Base-by-base conservation (phyloP, 1,140 invertebrate species). In the Charaxes varanes region DNA sequence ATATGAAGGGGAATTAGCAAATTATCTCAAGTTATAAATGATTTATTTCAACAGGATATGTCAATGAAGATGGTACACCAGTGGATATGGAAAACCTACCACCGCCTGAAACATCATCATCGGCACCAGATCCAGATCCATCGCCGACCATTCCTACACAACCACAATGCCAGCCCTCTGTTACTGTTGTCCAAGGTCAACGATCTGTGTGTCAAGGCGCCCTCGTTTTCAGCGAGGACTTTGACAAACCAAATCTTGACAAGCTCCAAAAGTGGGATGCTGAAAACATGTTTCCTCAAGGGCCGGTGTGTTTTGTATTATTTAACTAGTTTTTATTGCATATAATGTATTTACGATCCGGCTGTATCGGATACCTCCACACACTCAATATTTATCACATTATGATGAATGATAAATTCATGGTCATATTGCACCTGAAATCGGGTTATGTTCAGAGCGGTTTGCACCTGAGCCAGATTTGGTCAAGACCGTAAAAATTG, bases 181-280 rank as follows among this genome's bases (percentile, higher is more conserved):
- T 26, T 8, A 82, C 76, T 1, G 50, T 50, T 11, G 66, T 83
- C 0, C 43, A 48, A 11, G 63, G 62, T 3, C 12, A 41, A 1
- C 31, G 38, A 11, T 22, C 24, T 2, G 76, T 87, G 2, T 90
- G 89, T 42, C 67, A 65, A 32, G 85, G 81, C 2, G 60, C 65
- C 15, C 52, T 87, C 2, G 58, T 87, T 23, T 88, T 88, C 55
- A 77, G 66, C 41, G 87, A 87, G 13, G 72, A 86, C 4, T 88
- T 88, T 37, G 64, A 73, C 30, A 61, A 36, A 37, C 44, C n/a
- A 12, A 76, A 47, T 40, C 53, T 68, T 1, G 62, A 63, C n/a
- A 56, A 66, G 3, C 41, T 74, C 0, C 27, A n/a, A 1, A 70
- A 62, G 38, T 87, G 86, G 86, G 63, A 57, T 2, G 37, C 71